Evolutionary conservation across 2,797 vertebrate species (phyloP), one percentile per base, ranked within the genome.

Genomic region (Platyrinchus mystaceus): DNA sequence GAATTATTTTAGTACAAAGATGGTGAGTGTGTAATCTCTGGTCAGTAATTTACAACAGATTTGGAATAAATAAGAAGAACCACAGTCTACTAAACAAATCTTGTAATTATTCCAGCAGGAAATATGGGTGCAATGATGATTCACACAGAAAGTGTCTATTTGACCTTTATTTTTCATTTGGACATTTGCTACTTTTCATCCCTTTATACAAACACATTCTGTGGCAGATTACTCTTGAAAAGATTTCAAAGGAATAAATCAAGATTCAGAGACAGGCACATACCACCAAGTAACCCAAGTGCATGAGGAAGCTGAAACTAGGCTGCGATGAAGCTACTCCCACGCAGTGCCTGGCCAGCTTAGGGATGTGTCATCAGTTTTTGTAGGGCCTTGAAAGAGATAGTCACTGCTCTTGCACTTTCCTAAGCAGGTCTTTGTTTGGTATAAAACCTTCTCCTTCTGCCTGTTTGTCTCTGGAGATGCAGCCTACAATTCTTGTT

Each of bases 71-170:
- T 71, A 49, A 93, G 59, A 86, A 90, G 59, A 91, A 89, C 93
- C 60, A 62, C 36, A 95, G 76, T 86, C 91, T 95, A 90, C 87
- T 66, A 67, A 83, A 85, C 83, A 91, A 92, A 77, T 92, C 78
- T 81, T 87, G 66, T 93, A 95, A 96, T 87, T 63, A 91, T 91
- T 95, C 87, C 83, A 95, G 77, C 67, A 94, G 95, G 91, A 97
- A 96, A 68, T 55, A 93, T 50, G 93, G 90, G 96, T 96, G 84
- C 66, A 91, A 60, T 81, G 73, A 63, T 97, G 96, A 97, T 88
- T 97, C 95, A 96, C 90, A 43, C 83, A 90, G 86, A 96, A 96
- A 85, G 76, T 93, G 76, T 68, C 76, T 84, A 64, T 82, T 13
- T 80, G 91, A 95, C 86, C 86, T 96, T 93, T 83, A 34, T 55